These are phyloP conservation scores for Psittacus erithacus DNA, from an alignment of 2,113 vertebrate species.

Conservation along the genomic window DNA sequence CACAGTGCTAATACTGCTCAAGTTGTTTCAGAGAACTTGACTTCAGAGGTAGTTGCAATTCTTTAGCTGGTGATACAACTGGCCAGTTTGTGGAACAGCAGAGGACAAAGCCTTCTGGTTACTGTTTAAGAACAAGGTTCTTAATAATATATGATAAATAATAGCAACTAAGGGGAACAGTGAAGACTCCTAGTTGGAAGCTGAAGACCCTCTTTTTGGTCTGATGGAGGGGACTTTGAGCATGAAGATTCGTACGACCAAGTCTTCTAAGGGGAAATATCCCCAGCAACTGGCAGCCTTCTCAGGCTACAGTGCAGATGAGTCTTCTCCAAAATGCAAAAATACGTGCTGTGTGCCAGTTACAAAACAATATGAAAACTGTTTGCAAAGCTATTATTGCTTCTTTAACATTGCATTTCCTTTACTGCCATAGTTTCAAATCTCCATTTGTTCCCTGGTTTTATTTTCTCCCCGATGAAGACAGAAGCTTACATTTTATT, in stretches of 20 bases:
- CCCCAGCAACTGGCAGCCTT: not conserved
- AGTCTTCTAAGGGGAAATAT: not conserved
- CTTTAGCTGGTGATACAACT: not conserved
- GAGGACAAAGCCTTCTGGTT: not conserved
- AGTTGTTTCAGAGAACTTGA: not conserved
- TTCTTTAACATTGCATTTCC: not conserved
- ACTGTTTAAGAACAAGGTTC: too few relatives aligned
- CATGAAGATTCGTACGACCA: not conserved
- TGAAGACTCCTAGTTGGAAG: not conserved
- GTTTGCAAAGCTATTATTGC: not conserved
- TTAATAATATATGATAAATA: too few relatives aligned
- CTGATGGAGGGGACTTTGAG: not conserved
- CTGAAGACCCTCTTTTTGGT: not conserved
- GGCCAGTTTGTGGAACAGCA: not conserved
- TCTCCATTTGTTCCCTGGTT: not conserved
- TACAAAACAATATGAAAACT: not conserved
- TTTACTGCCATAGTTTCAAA: not conserved
- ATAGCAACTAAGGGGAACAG: not conserved
- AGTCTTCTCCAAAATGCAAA: not conserved
- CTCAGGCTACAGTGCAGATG: not conserved
- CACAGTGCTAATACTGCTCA: not conserved
- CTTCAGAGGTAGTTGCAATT: not conserved
- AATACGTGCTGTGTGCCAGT: not conserved
- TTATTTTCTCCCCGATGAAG: not conserved
- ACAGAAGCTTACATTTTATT: not conserved